Evolutionary conservation across 2,797 vertebrate species (phyloP).

Genomic region (Tragopan temminckii): DNA sequence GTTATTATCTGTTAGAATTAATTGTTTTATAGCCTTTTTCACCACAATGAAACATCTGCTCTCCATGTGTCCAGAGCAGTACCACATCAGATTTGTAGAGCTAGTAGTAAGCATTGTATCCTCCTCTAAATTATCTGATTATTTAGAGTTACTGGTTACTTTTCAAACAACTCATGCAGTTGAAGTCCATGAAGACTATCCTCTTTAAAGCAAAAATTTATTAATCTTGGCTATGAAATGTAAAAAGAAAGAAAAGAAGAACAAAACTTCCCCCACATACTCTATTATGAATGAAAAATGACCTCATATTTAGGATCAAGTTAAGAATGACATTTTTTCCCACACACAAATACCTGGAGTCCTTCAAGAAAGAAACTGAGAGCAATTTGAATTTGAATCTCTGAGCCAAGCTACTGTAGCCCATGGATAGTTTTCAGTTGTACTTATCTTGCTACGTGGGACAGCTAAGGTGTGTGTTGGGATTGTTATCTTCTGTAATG

Average conservation of each 20-base stretch:
- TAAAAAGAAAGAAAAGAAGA: background rate
- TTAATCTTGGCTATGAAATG: background rate
- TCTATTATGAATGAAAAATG: background rate
- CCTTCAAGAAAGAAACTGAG: background rate
- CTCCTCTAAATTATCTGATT: background rate
- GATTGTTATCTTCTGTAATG: background rate
- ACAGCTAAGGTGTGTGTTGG: background rate
- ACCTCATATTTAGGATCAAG: background rate
- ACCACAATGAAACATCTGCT: background rate
- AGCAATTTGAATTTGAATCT: background rate
- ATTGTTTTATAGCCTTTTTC: constrained; percentile 31
- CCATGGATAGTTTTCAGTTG: background rate
- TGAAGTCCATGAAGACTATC: background rate
- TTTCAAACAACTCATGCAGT: background rate
- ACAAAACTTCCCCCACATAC: background rate
- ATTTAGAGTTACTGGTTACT: background rate
- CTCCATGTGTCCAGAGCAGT: background rate
- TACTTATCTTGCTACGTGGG: background rate
- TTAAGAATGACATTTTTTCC: background rate
- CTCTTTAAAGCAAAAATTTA: background rate
- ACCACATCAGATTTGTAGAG: background rate
- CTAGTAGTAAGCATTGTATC: background rate
- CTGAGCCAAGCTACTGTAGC: background rate
- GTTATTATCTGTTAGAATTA: constrained; percentile 34
- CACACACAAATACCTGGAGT: background rate